phyloP scores from a whole-genome alignment of 2,888 invertebrate genomes.

The Machimus atricapillus region DNA sequence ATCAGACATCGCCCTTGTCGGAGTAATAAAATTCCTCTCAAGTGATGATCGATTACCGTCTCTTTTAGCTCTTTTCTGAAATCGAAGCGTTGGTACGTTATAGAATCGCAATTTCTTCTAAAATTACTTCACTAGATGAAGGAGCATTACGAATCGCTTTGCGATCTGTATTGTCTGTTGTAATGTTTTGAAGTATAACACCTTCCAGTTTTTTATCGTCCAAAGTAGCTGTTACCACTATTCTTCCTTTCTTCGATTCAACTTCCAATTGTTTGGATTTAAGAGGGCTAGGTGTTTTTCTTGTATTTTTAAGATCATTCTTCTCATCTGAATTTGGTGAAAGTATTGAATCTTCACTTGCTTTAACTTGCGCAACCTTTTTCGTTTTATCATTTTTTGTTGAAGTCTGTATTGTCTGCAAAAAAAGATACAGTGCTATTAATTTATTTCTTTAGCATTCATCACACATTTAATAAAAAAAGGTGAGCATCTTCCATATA shows the following conservation, averaged over 20 bases:
- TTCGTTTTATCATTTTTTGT: background rate
- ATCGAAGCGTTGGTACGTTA: background rate
- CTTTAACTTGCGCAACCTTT: background rate
- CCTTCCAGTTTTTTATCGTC: conserved; percentile 60
- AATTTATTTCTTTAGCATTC: too few species aligned
- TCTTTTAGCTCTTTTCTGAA: background rate
- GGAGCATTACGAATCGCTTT: background rate
- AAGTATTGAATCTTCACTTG: background rate
- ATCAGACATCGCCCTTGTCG: conserved; percentile 89
- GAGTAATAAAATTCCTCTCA: conserved; percentile 93
- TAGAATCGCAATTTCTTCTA: background rate
- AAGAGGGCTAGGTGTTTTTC: background rate
- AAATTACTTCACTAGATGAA: background rate
- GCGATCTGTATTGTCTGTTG: background rate
- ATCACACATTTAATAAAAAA: too few species aligned
- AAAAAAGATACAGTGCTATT: background rate
- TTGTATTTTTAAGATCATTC: background rate
- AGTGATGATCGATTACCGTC: conserved; percentile 63
- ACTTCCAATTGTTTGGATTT: conserved; percentile 55
- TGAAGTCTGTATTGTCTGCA: background rate
- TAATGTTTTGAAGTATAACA: conserved; percentile 57
- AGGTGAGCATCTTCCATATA: too few species aligned
- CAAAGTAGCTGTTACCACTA: conserved; percentile 59
- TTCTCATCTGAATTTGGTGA: background rate
- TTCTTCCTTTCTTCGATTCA: conserved; percentile 58